A percentile compares a stretch with the other conserved stretches of the same genome.
phyloP scores from a whole-genome alignment of 2,888 invertebrate genomes.

The Agonopterix arenella region DNA sequence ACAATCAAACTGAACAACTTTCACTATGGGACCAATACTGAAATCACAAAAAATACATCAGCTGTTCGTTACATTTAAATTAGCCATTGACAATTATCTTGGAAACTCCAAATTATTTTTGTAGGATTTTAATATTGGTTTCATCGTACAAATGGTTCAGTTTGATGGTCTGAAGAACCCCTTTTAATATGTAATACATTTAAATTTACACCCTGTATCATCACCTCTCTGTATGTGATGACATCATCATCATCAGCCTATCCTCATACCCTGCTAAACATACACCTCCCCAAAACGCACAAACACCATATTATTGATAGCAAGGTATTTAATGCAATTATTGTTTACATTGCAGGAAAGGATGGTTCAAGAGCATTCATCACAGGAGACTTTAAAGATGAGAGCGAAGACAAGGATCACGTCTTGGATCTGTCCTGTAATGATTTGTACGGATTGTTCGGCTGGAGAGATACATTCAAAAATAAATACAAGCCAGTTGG shows the following conservation, averaged over 20 bases:
- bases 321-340: too few species aligned
- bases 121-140: too few species aligned
- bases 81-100: too few species aligned
- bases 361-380: slow-evolving; percentile 95
- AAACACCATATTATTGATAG: background rate
- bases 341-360: slow-evolving; percentile 76
- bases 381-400: slow-evolving; percentile 90
- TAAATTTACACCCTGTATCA: background rate
- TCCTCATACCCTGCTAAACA: too few species aligned
- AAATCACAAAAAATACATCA: background rate
- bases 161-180: too few species aligned
- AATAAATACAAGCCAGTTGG: slow-evolving; percentile 89
- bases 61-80: too few species aligned
- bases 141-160: too few species aligned
- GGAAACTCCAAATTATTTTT: too few species aligned
- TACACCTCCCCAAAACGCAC: background rate
- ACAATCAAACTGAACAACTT: too few species aligned
- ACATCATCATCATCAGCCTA: background rate
- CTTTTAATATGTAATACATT: too few species aligned
- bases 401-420: slow-evolving; percentile 83
- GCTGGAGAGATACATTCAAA: slow-evolving; percentile 92
- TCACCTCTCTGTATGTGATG: too few species aligned
- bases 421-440: slow-evolving; percentile 81
- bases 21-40: too few species aligned
- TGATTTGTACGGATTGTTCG: slow-evolving; percentile 83